Conservation (phyloP, 2,888 invertebrate species). For the Ceraclea dissimilis region DNA sequence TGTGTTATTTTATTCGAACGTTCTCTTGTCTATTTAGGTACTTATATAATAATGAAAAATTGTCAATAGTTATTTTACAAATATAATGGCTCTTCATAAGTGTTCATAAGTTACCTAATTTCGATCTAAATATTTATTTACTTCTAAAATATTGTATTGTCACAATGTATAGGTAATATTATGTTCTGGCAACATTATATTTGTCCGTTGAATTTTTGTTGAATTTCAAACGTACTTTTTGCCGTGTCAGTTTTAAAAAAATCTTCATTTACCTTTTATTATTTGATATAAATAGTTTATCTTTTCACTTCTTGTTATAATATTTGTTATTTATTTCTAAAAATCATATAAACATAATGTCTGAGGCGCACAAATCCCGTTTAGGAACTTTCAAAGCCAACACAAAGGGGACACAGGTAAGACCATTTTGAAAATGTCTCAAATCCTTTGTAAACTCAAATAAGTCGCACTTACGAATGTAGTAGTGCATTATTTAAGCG, state of each 20-base stretch:
- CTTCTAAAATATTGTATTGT: neutral
- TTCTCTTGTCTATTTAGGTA: too few relatives aligned
- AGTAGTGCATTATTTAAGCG: too few relatives aligned
- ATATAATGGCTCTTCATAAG: too few relatives aligned
- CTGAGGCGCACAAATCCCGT: conserved; percentile 52
- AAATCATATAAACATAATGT: conserved; percentile 42
- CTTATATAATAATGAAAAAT: too few relatives aligned
- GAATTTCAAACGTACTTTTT: neutral
- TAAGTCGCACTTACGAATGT: too few relatives aligned
- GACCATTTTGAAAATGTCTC: too few relatives aligned
- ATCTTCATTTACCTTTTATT: neutral
- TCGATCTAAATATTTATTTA: too few relatives aligned
- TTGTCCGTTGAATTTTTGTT: conserved; percentile 1
- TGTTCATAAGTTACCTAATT: too few relatives aligned
- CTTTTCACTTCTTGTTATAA: neutral
- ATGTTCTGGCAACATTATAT: neutral
- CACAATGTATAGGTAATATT: neutral
- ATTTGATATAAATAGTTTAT: neutral
- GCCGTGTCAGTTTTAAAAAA: neutral
- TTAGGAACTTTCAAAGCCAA: conserved; percentile 64
- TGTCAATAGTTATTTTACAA: too few relatives aligned
- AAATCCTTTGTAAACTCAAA: too few relatives aligned
- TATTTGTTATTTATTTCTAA: neutral
- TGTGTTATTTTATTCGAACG: too few relatives aligned
- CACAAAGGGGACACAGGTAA: conserved; percentile 66